These are phyloP conservation scores for Pipa parva DNA, from an alignment of 2,113 vertebrate species.

Conservation along the genomic window DNA sequence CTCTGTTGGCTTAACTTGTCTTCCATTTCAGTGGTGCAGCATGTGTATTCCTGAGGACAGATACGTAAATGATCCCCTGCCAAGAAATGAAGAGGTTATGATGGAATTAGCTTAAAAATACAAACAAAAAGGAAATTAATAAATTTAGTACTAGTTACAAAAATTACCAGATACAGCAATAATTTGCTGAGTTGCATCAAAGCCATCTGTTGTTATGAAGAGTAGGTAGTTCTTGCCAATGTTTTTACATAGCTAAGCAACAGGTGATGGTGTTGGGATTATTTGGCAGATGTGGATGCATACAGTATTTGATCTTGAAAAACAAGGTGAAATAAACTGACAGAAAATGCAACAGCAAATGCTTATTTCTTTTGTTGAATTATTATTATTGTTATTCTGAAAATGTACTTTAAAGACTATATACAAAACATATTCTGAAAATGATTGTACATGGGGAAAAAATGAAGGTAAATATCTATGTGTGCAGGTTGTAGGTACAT, in stretches of 20 bases:
- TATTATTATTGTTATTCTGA: too few species aligned
- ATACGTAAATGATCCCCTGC: constrained; percentile 84
- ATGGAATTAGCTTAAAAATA: constrained; percentile 38
- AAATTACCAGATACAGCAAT: neutral
- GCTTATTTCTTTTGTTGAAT: too few species aligned
- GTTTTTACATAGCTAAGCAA: neutral
- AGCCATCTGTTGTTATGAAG: neutral
- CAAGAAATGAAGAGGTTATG: constrained; percentile 24
- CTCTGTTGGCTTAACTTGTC: constrained; percentile 84
- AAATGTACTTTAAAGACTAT: too few species aligned
- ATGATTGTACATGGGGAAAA: too few species aligned
- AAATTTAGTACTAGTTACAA: neutral
- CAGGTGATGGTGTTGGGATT: neutral
- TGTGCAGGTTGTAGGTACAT: too few species aligned
- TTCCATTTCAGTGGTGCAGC: constrained; percentile 91
- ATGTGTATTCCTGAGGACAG: constrained; percentile 84
- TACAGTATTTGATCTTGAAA: neutral
- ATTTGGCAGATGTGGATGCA: neutral
- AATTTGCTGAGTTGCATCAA: constrained; percentile 1
- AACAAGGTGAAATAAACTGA: neutral
- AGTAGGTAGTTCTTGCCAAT: neutral
- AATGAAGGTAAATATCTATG: too few species aligned
- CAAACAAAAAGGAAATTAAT: neutral
- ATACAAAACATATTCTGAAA: too few species aligned
- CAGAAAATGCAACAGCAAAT: neutral